Percentiles rank a stretch among this genome's conserved stretches.
phyloP scores from a whole-genome alignment of 2,113 vertebrate species.

The Syngnathus floridae region DNA sequence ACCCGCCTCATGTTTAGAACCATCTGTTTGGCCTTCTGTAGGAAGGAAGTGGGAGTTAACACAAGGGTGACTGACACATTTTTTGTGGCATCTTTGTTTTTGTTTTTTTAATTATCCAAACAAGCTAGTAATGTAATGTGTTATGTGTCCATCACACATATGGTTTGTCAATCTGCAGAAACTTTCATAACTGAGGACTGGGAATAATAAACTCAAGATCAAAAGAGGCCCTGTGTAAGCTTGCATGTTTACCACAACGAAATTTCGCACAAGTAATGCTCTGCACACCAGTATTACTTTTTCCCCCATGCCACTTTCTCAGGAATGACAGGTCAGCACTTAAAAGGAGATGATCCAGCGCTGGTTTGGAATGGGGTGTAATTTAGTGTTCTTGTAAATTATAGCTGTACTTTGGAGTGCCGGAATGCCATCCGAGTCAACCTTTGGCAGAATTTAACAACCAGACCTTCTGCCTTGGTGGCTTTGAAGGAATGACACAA shows the following conservation, averaged over 20 bases:
- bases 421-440: conserved; percentile 53
- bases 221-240: conserved; percentile 63
- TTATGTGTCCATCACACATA: conserved; percentile 18
- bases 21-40: conserved; percentile 19
- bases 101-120: conserved; percentile 32
- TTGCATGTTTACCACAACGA: conserved; percentile 48
- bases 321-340: conserved; percentile 40
- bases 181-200: conserved; percentile 26
- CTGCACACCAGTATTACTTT: conserved; percentile 40
- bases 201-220: conserved; percentile 38
- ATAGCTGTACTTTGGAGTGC: conserved; percentile 60
- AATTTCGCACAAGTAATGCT: conserved; percentile 34
- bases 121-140: conserved; percentile 12
- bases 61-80: conserved; percentile 19
- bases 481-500: not conserved
- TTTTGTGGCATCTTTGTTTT: conserved; percentile 36
- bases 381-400: conserved; percentile 54
- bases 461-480: conserved; percentile 2
- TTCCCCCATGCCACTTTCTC: conserved; percentile 12
- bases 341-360: conserved; percentile 37
- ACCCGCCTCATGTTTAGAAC: conserved; percentile 19
- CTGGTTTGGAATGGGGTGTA: conserved; percentile 29
- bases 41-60: conserved; percentile 18
- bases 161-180: conserved; percentile 37
- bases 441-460: conserved; percentile 28